Conservation (phyloP, 1,140 invertebrate species). For the Zaprionus taronus region DNA sequence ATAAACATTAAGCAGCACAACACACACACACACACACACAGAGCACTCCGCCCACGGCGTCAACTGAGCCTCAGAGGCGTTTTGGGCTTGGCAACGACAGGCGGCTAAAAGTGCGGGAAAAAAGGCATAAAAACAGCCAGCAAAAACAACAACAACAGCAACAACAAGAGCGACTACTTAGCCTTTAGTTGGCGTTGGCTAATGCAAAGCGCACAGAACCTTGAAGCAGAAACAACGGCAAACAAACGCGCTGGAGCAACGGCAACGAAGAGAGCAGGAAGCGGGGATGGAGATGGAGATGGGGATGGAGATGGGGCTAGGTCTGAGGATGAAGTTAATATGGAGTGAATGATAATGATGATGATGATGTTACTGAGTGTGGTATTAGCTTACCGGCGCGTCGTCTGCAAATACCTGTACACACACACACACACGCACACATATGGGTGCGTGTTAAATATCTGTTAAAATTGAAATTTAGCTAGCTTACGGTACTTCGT, state of each 20-base stretch:
- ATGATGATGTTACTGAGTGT: conserved; percentile 26
- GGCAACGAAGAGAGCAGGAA: background rate
- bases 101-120: conserved; percentile 14
- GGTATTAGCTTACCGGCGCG: conserved; percentile 54
- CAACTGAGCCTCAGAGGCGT: conserved; percentile 35
- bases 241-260: conserved; percentile 61
- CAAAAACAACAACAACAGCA: conserved; percentile 22
- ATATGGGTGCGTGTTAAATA: conserved; percentile 69
- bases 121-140: conserved; percentile 6
- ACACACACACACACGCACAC: conserved; percentile 15
- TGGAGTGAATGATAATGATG: conserved; percentile 30
- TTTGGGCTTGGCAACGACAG: conserved; percentile 59
- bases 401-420: conserved; percentile 31
- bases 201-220: conserved; percentile 78
- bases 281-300: conserved; percentile 11
- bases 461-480: conserved; percentile 71
- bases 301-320: conserved; percentile 23
- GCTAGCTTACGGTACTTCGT: conserved; percentile 64
- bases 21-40: background rate
- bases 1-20: conserved; percentile 23
- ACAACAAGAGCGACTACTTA: conserved; percentile 38
- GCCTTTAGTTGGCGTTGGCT: conserved; percentile 62
- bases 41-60: conserved; percentile 38
- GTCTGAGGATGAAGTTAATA: conserved; percentile 36
- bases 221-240: conserved; percentile 76